Base-by-base conservation (phyloP, 2,113 vertebrate species). In the Pheucticus melanocephalus region DNA sequence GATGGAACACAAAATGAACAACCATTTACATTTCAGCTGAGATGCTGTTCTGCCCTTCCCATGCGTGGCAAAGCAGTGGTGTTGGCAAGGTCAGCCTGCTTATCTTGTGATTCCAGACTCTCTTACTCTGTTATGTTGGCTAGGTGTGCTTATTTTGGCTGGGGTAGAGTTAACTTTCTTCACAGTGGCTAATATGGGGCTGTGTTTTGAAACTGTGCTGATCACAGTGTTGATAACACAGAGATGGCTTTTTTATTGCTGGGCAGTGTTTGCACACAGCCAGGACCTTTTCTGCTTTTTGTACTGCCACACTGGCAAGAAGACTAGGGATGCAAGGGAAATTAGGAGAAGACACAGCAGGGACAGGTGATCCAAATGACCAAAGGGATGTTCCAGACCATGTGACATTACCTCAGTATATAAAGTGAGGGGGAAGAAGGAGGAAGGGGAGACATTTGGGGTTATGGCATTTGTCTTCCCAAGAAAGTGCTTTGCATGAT, bases 41-140 rank as follows among this genome's bases (percentile, higher is more conserved):
- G 45, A 50, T 65, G 59, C 8, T 4, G 0, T 33, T 19, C 53
- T 48, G 5, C 66, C 8, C 23, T 76, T 94, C 18, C 65, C 39
- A 20, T 11, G 60, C 16, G 11, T 76, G 65, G 48, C 56, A 92
- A 94, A 88, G 60, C 6, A 5, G 23, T 12, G 47, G 16, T 2
- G 0, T 33, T 83, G 47, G 68, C 64, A 82, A 54, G 68, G 71
- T 59, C 70, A 48, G 68, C 0, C 0, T 33, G 64, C 84, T 94
- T 91, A 95, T 92, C 93, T 94, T 60, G 69, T 21, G 44, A 87
- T 72, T 92, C 61, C 93, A 96, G 95, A 27, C 60, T 78, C 40
- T 90, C 63, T 81, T 22, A 59, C 30, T 11, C 54, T 57, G 37
- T 57, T 90, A 42, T 4, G 11, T 23, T 83, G 76, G 60, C 59